Evolutionary conservation across 2,888 invertebrate species (phyloP).

Genomic region (Ypsolopha sequella): DNA sequence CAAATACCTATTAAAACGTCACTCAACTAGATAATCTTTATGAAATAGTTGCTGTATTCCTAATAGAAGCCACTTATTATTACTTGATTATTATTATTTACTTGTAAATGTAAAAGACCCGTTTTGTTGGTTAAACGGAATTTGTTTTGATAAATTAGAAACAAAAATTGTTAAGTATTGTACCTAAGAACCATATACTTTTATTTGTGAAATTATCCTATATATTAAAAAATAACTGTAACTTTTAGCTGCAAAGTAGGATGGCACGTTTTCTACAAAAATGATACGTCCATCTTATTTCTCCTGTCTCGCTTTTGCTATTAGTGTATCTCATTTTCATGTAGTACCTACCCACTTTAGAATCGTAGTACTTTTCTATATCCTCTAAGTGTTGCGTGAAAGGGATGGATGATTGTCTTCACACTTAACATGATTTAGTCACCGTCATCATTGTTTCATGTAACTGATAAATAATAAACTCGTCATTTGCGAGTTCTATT

Average conservation of each 20-base stretch:
- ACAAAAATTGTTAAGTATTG: slow-evolving; percentile 59
- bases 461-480: slow-evolving; percentile 29
- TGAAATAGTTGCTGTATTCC: slow-evolving; percentile 62
- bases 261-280: neutral
- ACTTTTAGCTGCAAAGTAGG: neutral
- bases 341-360: slow-evolving; percentile 43
- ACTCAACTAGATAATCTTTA: slow-evolving; percentile 56
- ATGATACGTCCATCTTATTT: slow-evolving; percentile 27
- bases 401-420: slow-evolving; percentile 54
- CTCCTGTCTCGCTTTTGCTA: slow-evolving; percentile 41
- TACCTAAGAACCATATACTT: slow-evolving; percentile 34
- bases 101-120: slow-evolving; percentile 14
- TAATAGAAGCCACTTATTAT: slow-evolving; percentile 17
- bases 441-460: slow-evolving; percentile 39
- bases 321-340: slow-evolving; percentile 42
- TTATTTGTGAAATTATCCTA: slow-evolving; percentile 13
- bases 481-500: slow-evolving; percentile 41
- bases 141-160: slow-evolving; percentile 47
- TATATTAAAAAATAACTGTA: neutral
- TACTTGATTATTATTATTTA: slow-evolving; percentile 42
- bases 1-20: slow-evolving; percentile 58
- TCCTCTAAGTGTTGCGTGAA: slow-evolving; percentile 33
- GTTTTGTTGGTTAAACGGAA: slow-evolving; percentile 24
- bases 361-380: slow-evolving; percentile 39
- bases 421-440: slow-evolving; percentile 50